Conservation (phyloP, 2,113 vertebrate species). For the Melanerpes formicivorus region DNA sequence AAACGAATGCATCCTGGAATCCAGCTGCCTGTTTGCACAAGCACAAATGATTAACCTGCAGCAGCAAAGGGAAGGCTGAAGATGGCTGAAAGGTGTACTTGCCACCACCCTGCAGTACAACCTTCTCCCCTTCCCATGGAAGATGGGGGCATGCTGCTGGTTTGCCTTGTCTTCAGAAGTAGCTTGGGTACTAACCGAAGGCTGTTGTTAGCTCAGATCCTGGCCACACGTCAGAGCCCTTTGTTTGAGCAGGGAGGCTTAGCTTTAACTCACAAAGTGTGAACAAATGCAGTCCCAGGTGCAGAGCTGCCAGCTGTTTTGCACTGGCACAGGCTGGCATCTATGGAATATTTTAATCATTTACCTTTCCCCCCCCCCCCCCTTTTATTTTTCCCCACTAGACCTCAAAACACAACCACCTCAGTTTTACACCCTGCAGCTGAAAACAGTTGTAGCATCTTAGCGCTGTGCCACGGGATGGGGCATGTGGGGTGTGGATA, state of each 20-base stretch:
- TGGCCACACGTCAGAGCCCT: not conserved
- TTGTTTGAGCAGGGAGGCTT: not conserved
- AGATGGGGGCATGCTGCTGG: not conserved
- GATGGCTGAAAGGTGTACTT: not conserved
- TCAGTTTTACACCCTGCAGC: not conserved
- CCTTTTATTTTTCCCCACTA: too few species aligned
- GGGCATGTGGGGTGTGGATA: fast-evolving
- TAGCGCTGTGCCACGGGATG: not conserved
- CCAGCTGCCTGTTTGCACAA: slow-evolving; percentile 47
- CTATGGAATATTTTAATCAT: not conserved
- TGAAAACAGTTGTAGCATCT: not conserved
- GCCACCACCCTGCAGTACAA: not conserved
- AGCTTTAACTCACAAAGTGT: not conserved
- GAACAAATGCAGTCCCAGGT: not conserved
- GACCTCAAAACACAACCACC: not conserved
- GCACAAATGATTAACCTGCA: slow-evolving; percentile 48
- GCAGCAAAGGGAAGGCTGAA: not conserved
- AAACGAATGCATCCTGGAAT: slow-evolving; percentile 56
- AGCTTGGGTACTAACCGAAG: not conserved
- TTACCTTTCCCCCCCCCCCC: too few species aligned
- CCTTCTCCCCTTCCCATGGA: not conserved
- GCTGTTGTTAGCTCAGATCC: not conserved
- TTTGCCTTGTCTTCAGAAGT: not conserved
- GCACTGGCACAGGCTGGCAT: not conserved
- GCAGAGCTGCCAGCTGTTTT: not conserved